Evolutionary conservation across 2,113 vertebrate genomes (phyloP).

Genomic region (Crotalus tigris): DNA sequence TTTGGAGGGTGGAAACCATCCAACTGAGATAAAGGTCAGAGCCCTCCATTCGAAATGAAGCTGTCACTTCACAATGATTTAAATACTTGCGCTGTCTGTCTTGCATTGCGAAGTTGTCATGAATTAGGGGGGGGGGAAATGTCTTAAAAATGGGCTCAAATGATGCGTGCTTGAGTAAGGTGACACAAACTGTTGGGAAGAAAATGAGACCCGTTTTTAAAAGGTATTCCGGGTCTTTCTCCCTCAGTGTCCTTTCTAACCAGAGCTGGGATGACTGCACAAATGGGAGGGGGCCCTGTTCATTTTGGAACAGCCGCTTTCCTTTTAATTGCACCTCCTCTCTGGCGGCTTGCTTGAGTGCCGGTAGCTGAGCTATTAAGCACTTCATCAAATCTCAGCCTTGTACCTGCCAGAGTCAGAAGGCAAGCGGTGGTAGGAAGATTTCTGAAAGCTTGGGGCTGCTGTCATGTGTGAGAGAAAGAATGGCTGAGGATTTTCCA

Average conservation of each 20-base stretch:
- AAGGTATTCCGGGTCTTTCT: constrained; percentile 13
- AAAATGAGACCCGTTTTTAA: constrained; percentile 44
- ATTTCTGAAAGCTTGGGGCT: not conserved
- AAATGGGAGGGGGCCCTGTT: constrained; percentile 23
- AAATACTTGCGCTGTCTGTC: not conserved
- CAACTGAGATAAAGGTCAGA: not conserved
- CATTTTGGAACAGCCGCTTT: not conserved
- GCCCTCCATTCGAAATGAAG: not conserved
- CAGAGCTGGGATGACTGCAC: not conserved
- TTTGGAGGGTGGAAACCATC: not conserved
- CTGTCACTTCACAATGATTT: not conserved
- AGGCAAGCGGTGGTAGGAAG: not conserved
- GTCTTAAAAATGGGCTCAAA: not conserved
- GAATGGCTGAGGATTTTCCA: not conserved
- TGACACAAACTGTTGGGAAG: constrained; percentile 38
- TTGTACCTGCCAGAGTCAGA: not conserved
- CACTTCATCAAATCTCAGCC: constrained; percentile 10
- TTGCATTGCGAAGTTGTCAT: not conserved
- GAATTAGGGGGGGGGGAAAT: not conserved
- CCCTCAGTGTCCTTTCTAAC: not conserved
- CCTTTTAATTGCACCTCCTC: constrained; percentile 7
- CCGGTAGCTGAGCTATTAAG: constrained; percentile 12
- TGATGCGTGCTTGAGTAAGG: not conserved
- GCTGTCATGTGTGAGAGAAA: not conserved
- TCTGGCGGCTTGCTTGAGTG: not conserved